phyloP scores from a whole-genome alignment of 2,113 vertebrate species.

The Rutilus rutilus region DNA sequence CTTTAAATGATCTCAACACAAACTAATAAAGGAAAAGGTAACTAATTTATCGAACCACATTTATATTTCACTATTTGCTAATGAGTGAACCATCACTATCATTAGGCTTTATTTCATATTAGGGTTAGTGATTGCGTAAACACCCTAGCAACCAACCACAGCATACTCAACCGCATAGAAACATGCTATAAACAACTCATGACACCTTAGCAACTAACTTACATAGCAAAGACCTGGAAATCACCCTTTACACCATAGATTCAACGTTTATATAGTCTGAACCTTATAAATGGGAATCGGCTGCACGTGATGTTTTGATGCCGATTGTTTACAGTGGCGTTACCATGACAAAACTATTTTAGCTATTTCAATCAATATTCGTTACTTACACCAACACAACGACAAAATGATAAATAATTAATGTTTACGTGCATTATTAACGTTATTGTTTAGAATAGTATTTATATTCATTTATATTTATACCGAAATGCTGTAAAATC shows the following conservation, averaged over 20 bases:
- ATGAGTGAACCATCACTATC: background rate
- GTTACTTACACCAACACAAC: background rate
- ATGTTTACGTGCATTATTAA: background rate
- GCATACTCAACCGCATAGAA: background rate
- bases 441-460: background rate
- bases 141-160: background rate
- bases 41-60: background rate
- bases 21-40: background rate
- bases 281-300: background rate
- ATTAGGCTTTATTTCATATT: background rate
- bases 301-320: background rate
- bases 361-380: background rate
- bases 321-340: background rate
- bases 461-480: background rate
- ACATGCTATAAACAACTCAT: background rate
- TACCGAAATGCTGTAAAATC: conserved; percentile 15
- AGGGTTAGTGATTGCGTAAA: conserved; percentile 46
- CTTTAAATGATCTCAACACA: background rate
- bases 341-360: background rate
- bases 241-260: background rate
- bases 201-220: background rate
- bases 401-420: background rate
- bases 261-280: background rate
- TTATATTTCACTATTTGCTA: background rate
- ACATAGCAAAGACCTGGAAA: background rate